Conservation (phyloP, 2,888 invertebrate genomes). For the Pristionchus maxplancki region DNA sequence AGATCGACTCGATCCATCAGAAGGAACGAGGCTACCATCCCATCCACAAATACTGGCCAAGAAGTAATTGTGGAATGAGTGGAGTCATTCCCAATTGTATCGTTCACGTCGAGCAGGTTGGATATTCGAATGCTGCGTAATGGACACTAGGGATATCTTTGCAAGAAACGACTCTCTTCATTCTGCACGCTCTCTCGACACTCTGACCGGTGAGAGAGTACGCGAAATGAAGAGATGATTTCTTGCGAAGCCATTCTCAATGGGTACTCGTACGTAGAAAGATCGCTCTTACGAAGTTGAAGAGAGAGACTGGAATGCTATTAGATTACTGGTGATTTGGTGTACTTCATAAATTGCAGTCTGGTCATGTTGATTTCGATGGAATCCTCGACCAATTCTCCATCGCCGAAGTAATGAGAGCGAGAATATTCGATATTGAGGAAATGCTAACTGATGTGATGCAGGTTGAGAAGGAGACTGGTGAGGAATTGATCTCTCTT, state of each 20-base stretch:
- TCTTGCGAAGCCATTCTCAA: too few relatives aligned
- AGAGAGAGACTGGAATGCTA: too few relatives aligned
- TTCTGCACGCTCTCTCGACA: too few relatives aligned
- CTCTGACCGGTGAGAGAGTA: too few relatives aligned
- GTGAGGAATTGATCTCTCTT: conserved; percentile 52
- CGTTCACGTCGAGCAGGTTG: conserved; percentile 73
- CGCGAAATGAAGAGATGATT: too few relatives aligned
- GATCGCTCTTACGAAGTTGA: too few relatives aligned
- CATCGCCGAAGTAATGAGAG: conserved; percentile 60
- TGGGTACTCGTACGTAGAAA: too few relatives aligned
- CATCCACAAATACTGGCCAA: conserved; percentile 72
- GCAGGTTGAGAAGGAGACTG: conserved; percentile 70
- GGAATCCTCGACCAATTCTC: conserved; percentile 71
- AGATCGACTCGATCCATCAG: conserved; percentile 67
- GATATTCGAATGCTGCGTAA: neutral
- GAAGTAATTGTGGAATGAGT: conserved; percentile 57
- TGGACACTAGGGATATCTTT: too few relatives aligned
- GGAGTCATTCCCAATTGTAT: conserved; percentile 68
- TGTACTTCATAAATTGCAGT: too few relatives aligned
- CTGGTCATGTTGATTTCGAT: conserved; percentile 69
- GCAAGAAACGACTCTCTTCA: too few relatives aligned
- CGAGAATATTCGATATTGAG: conserved; percentile 69
- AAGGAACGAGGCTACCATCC: conserved; percentile 67
- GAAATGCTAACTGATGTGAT: conserved; percentile 70
- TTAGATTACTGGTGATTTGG: too few relatives aligned